Conservation (phyloP, 2,797 vertebrate genomes). For the Spinibarbus caldwelli region DNA sequence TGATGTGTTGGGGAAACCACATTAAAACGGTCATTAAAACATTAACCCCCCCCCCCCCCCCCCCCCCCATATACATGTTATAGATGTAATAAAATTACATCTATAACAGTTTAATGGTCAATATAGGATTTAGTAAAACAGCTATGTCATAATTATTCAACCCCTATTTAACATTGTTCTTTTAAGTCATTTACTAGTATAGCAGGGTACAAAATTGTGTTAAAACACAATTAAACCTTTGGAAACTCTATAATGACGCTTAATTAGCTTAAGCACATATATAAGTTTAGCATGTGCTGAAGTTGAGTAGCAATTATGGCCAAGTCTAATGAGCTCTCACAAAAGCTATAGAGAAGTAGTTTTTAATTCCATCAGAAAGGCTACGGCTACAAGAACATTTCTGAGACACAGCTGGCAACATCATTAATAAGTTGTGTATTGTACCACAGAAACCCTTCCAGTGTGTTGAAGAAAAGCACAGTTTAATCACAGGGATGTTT, state of each 20-base stretch:
- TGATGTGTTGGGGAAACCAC: background rate
- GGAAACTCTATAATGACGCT: background rate
- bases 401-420: background rate
- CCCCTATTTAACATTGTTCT: background rate
- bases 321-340: too few species aligned
- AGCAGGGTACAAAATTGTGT: background rate
- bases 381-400: too few species aligned
- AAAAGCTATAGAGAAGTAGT: too few species aligned
- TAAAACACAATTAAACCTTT: background rate
- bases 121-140: background rate
- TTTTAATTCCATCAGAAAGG: too few species aligned
- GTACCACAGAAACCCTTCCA: too few species aligned
- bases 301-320: too few species aligned
- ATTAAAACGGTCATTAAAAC: background rate
- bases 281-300: background rate
- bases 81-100: too few species aligned
- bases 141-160: background rate
- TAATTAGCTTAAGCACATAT: background rate
- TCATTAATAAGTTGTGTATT: too few species aligned
- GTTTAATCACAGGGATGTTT: background rate
- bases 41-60: too few species aligned
- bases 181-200: background rate
- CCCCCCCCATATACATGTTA: too few species aligned
- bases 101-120: background rate
- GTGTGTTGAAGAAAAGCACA: background rate